A percentile compares a stretch with the other conserved stretches of the same genome.
Evolutionary conservation across 2,797 vertebrate genomes (phyloP).

Genomic region (Anabas testudineus): DNA sequence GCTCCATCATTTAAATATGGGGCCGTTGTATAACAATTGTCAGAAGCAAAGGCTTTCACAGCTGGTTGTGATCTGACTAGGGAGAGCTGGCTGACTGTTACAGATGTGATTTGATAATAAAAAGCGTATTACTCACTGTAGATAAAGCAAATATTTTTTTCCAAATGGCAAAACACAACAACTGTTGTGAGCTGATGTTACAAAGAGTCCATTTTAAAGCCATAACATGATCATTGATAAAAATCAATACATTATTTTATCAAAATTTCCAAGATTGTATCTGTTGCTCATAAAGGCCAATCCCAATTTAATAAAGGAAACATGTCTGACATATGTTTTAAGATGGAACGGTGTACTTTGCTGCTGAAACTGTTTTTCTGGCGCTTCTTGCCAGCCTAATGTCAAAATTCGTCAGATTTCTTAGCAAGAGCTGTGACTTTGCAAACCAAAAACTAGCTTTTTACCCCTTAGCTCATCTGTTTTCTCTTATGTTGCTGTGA

Average conservation of each 20-base stretch:
- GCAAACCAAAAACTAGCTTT: slow-evolving; percentile 41
- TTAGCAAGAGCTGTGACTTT: slow-evolving; percentile 47
- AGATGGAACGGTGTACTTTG: slow-evolving; percentile 32
- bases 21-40: slow-evolving; percentile 30
- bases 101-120: slow-evolving; percentile 48
- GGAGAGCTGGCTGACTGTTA: slow-evolving; percentile 27
- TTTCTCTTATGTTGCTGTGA: slow-evolving; percentile 58
- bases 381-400: slow-evolving; percentile 48
- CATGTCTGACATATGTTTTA: slow-evolving; percentile 44
- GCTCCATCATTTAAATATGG: slow-evolving; percentile 27
- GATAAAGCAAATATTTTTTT: too few species aligned
- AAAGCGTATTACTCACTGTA: slow-evolving; percentile 30
- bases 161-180: too few species aligned
- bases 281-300: slow-evolving; percentile 19
- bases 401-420: slow-evolving; percentile 45
- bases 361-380: slow-evolving; percentile 37
- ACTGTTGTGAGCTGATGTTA: slow-evolving; percentile 13
- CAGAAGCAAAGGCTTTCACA: slow-evolving; percentile 44
- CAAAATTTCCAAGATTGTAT: slow-evolving; percentile 15
- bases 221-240: slow-evolving; percentile 35
- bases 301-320: slow-evolving; percentile 41
- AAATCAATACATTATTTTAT: slow-evolving; percentile 47
- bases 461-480: slow-evolving; percentile 59
- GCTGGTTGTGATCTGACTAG: slow-evolving; percentile 41
- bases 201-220: slow-evolving; percentile 26